Conservation (phyloP, 2,113 vertebrate species). For the Andinoacara biseriatus region DNA sequence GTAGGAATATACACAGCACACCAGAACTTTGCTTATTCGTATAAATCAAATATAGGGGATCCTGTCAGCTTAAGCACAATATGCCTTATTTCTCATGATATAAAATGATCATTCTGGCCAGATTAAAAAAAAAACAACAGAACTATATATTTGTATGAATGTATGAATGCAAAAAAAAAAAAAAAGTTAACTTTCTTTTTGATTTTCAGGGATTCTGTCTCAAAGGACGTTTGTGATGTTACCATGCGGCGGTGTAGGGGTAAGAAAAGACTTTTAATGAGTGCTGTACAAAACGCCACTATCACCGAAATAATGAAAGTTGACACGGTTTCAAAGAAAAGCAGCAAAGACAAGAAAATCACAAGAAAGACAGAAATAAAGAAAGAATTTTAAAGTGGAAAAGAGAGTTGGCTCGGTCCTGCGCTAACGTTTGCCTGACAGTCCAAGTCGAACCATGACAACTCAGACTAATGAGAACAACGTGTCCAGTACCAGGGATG, state of each 20-base stretch:
- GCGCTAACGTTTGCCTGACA: slow-evolving; percentile 45
- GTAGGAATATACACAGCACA: not conserved
- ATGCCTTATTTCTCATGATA: not conserved
- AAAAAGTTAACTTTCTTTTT: slow-evolving; percentile 14
- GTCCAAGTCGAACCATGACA: slow-evolving; percentile 64
- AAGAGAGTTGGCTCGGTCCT: slow-evolving; percentile 32
- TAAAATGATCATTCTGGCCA: not conserved
- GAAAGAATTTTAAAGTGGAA: slow-evolving; percentile 64
- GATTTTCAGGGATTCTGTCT: slow-evolving; percentile 75
- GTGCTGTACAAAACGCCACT: not conserved
- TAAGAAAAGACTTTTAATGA: slow-evolving; percentile 58
- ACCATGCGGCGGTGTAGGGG: slow-evolving; percentile 92
- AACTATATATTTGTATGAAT: not conserved
- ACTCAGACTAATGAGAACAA: slow-evolving; percentile 65
- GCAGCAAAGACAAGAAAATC: slow-evolving; percentile 23
- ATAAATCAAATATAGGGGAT: not conserved
- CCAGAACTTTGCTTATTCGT: not conserved
- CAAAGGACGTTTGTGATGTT: slow-evolving; percentile 96
- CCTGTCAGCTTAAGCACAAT: not conserved
- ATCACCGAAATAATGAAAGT: slow-evolving; percentile 23
- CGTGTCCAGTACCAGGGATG: slow-evolving; percentile 60
- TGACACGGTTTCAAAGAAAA: slow-evolving; percentile 53
- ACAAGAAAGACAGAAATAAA: slow-evolving; percentile 28
- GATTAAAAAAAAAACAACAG: not conserved
- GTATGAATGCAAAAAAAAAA: not conserved